Evolutionary conservation across 2,797 vertebrate species (phyloP), one percentile per base, ranked within the genome.

Genomic region (Lithobates pipiens): DNA sequence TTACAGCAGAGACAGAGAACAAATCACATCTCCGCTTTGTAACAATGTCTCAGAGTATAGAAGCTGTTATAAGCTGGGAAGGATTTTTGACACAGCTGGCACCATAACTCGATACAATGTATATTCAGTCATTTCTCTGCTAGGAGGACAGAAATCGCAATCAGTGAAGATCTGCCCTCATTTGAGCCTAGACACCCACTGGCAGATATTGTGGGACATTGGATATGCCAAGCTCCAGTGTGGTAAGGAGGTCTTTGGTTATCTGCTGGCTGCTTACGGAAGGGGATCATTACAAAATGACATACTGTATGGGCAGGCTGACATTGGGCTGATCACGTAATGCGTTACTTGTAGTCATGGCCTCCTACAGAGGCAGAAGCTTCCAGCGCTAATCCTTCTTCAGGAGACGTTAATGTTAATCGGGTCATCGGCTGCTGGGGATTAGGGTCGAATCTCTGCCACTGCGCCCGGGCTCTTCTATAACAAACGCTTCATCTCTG

Each of bases 401-500:
- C n/a, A n/a, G n/a, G 36, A 81, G 84, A 34, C 84, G 29, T 77
- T 61, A 42, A 61, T 61, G 46, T 34, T 86, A 86, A 76, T 86
- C 44, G 70, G 63, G 77, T 70, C 34, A 74, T 67, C 23, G 65
- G 72, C 67, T 69, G 0, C 44, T n/a, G 44, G 34, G 74, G 84
- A 86, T 86, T 86, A 86, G 74, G 84, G 84, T 71, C 78, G 80
- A 29, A 80, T 18, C 25, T n/a, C 76, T 81, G 72, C 36, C 84
- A 44, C 71, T 25, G 54, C 16, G 8, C 32, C 10, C 11, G 42
- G 34, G 34, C 10, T 42, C 15, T 10, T 71, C 4, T 54, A 54
- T 54, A 54, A 54, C 50, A 16, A 18, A 54, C 50, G 16, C 4
- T 18, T 18, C 50, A 16, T 54, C 50, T 54, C 13, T 54, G 8